These are phyloP conservation scores for Pseudomyrmex gracilis DNA, from an alignment of 1,140 invertebrate species.

Conservation along the genomic window DNA sequence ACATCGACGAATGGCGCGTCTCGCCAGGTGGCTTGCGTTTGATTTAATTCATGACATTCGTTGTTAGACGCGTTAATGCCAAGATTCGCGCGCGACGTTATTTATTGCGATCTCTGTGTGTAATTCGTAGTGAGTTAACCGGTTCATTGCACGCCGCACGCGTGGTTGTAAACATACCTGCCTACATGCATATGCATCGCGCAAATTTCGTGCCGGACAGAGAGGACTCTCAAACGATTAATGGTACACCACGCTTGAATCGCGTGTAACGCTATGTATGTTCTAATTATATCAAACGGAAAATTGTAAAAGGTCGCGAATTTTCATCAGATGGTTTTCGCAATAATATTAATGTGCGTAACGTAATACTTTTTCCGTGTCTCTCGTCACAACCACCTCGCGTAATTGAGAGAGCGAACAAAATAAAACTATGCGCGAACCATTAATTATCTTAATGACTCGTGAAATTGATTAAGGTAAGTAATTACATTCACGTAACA, in stretches of 20 bases:
- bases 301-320: neutral
- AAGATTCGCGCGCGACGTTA: constrained; percentile 38
- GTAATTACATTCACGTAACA: neutral
- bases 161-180: constrained; percentile 20
- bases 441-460: constrained; percentile 29
- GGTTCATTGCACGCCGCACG: constrained; percentile 52
- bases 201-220: neutral
- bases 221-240: constrained; percentile 28
- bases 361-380: too few relatives aligned
- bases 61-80: constrained; percentile 40
- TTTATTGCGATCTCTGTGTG: constrained; percentile 32
- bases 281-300: neutral
- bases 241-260: constrained; percentile 7
- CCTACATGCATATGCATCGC: neutral
- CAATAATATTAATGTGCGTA: neutral
- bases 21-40: constrained; percentile 19
- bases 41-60: constrained; percentile 48
- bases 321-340: neutral
- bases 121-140: constrained; percentile 62
- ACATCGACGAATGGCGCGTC: neutral
- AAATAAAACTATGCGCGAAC: neutral
- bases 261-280: too few relatives aligned
- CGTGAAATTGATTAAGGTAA: constrained; percentile 35
- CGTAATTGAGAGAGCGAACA: neutral
- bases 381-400: neutral